Conservation (phyloP, 2,113 vertebrate species). For the Nestor notabilis region DNA sequence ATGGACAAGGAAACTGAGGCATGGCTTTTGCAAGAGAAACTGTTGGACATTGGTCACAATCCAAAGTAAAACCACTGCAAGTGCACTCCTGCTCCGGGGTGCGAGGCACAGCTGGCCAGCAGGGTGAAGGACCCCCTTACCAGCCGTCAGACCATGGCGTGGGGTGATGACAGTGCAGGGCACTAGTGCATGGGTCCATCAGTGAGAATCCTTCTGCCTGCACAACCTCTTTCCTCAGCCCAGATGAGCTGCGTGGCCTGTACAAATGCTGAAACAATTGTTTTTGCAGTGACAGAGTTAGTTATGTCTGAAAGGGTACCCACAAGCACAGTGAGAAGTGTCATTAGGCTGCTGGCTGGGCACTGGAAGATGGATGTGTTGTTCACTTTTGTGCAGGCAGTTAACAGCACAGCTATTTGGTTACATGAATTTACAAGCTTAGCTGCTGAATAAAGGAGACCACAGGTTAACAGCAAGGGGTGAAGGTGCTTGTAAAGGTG, state of each 20-base stretch:
- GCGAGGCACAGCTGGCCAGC: neutral
- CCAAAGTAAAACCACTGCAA: neutral
- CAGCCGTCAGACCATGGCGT: neutral
- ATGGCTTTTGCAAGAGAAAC: neutral
- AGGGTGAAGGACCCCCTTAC: neutral
- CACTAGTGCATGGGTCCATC: too few relatives aligned
- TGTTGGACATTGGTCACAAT: neutral
- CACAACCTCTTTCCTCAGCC: neutral
- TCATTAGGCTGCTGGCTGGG: conserved; percentile 51
- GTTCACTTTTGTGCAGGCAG: conserved; percentile 36
- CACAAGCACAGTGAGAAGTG: neutral
- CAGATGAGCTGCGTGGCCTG: neutral
- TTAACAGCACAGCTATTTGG: conserved; percentile 62
- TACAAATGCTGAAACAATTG: neutral
- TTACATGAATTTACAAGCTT: conserved; percentile 68
- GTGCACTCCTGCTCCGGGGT: neutral
- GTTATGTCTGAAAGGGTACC: conserved; percentile 39
- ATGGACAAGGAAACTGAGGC: neutral
- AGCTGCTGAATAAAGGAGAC: conserved; percentile 17
- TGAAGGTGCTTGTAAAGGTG: conserved; percentile 65
- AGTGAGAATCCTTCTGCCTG: neutral
- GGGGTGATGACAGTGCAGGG: neutral
- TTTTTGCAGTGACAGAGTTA: conserved; percentile 11
- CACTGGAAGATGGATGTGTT: conserved; percentile 66
- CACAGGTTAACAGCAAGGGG: conserved; percentile 55